Percentiles rank a stretch among this genome's conserved stretches.
Evolutionary conservation across 2,888 invertebrate species (phyloP).

Genomic region (Leucophenga maculata): DNA sequence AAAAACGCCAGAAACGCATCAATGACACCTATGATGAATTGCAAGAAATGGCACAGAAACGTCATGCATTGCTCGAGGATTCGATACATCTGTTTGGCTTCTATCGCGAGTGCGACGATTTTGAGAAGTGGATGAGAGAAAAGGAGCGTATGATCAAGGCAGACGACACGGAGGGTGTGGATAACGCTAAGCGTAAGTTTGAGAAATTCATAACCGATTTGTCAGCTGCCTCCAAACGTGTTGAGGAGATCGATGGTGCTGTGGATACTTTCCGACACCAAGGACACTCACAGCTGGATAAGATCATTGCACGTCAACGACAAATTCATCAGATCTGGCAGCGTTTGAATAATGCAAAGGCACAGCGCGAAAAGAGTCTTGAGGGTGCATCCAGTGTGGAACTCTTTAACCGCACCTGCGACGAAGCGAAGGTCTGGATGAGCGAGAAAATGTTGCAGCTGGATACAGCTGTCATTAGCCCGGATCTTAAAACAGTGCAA

Average conservation of each 20-base stretch:
- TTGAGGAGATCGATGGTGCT: constrained; percentile 90
- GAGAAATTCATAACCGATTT: constrained; percentile 97
- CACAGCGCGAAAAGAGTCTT: constrained; percentile 90
- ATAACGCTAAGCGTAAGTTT: constrained; percentile 93
- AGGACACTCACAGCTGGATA: constrained; percentile 89
- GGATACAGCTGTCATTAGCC: constrained; percentile 83
- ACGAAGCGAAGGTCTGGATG: constrained; percentile 98
- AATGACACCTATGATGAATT: constrained; percentile 87
- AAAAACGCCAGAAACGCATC: constrained; percentile 84
- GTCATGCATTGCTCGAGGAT: constrained; percentile 90
- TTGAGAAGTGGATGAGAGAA: constrained; percentile 97
- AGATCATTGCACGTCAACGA: constrained; percentile 82
- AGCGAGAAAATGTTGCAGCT: constrained; percentile 93
- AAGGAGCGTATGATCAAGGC: constrained; percentile 90
- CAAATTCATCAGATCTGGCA: constrained; percentile 94
- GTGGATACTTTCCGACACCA: constrained; percentile 88
- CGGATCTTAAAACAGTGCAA: constrained; percentile 91
- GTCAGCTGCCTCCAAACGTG: constrained; percentile 91
- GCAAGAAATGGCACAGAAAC: constrained; percentile 83
- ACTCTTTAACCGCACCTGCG: constrained; percentile 94
- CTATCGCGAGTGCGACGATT: constrained; percentile 97
- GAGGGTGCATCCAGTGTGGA: constrained; percentile 96
- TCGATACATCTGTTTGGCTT: constrained; percentile 93
- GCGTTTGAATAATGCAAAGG: constrained; percentile 86
- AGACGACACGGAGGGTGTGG: constrained; percentile 89